These are phyloP conservation scores for Avahi laniger DNA, from an alignment of 2,797 vertebrate genomes.

Conservation along the genomic window DNA sequence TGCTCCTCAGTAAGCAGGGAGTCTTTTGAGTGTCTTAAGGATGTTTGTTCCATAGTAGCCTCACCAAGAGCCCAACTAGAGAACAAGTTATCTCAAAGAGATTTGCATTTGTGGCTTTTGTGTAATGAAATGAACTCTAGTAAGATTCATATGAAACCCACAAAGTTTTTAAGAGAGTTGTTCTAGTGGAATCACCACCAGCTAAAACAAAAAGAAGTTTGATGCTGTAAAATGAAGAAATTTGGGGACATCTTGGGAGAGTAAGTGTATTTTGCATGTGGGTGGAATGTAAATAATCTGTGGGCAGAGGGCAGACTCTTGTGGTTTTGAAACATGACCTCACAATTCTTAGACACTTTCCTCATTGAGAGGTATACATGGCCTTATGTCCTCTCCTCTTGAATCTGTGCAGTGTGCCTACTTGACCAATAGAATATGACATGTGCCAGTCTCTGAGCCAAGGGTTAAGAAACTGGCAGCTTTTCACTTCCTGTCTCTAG, in stretches of 20 bases:
- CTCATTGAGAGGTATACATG: background rate
- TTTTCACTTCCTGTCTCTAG: background rate
- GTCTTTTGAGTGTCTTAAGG: background rate
- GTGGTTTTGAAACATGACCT: background rate
- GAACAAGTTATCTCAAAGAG: background rate
- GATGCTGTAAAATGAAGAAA: background rate
- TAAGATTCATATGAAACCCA: background rate
- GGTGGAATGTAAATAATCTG: background rate
- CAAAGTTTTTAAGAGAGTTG: background rate
- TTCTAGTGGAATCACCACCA: background rate
- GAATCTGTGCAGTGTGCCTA: background rate
- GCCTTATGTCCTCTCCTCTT: background rate
- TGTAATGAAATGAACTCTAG: background rate
- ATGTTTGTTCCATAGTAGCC: background rate
- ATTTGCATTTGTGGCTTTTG: background rate
- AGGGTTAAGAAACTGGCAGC: background rate
- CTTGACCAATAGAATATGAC: background rate
- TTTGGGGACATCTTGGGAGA: background rate
- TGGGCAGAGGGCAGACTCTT: background rate
- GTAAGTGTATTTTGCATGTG: background rate
- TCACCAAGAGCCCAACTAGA: background rate
- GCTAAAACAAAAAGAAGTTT: conserved; percentile 9
- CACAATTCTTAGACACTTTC: background rate
- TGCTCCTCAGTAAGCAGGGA: background rate
- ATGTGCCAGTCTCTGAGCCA: background rate